Evolutionary conservation across 2,113 vertebrate genomes (phyloP), one percentile per base, ranked within the genome.

Genomic region (Dicaeum eximium): DNA sequence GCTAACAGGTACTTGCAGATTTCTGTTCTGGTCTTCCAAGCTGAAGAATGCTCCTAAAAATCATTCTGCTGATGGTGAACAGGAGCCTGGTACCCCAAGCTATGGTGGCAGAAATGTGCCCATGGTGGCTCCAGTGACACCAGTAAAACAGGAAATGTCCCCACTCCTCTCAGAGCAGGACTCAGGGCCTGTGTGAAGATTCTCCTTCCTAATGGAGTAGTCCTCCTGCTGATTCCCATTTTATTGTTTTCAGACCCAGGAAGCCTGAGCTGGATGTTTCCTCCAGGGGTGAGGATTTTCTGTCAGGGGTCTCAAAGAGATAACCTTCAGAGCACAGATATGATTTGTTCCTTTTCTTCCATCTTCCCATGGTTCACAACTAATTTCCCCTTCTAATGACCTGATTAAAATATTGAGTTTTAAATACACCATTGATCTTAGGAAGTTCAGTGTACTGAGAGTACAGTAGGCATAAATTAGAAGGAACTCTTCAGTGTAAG

Each of bases 391-490:
- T 71, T 86, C 60, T 90, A 75, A 82, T 77, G 73, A 67, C 51
- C 27, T 90, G 58, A 91, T 77, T 90, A 62, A 31, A 66, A 16
- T 86, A 66, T 64, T 82, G 20, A 50, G 80, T 95, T 92, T 95
- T 80, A 95, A 96, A 71, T 71, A 80, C 35, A 78, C 4, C 15
- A 27, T 31, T 73, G 24, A 58, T 83, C 30, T 86, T 38, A 15
- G 0, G 5, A 27, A 80, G 58, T 35, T 90, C 45, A 40, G 62
- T 42, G 15, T 90, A 44, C 58, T 64, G 44, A 50, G 64, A 50
- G 4, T 83, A 50, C 22, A 69, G 35, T 11, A 62, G 58, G 21
- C 23, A 72, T 54, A 86, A 88, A 83, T 50, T 65, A 77, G 44
- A 35, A 60, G 33, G n/a, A 82, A 25, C 19, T 73, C 7, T 31